Evolutionary conservation across 2,888 invertebrate genomes (phyloP), one percentile per base, ranked within the genome.

Genomic region (Eristalinus aeneus): DNA sequence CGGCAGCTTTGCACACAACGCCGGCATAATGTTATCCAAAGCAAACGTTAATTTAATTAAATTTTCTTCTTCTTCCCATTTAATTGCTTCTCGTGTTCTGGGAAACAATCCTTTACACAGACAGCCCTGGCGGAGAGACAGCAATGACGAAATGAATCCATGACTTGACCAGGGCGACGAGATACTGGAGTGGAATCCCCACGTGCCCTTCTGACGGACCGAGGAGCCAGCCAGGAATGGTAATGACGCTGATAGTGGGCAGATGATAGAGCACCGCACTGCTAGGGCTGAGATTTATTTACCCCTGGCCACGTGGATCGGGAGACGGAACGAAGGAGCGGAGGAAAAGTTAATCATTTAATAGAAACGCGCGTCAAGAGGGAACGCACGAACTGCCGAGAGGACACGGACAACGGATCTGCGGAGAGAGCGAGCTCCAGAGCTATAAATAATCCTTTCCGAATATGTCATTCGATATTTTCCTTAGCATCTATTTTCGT

Each of bases 11-110:
- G 16, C 20, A 12, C 39, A 77, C 27, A 58, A 46, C 56, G 10
- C 34, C 32, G 16, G 27, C 58, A 64, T 56, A 68, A 80, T 67
- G 34, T 61, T 58, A 79, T 46, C 79, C 75, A 23, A 27, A 53
- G 67, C 56, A 58, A 80, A 56, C 56, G 71, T 60, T 85, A 80
- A 85, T 85, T 80, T 85, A 85, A 79, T 80, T 85, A 80, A 85
- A 76, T 80, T 80, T 53, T 46, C 20, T 46, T 53, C n/a, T 32
- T 36, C 65, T 71, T 53, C 64, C 39, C 61, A 56, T 63, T 58
- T 76, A 79, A 79, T 84, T 79, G 83, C 71, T 79, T 74, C 74
- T 84, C 61, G 32, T 46, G 31, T 79, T 63, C 73, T 36, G 9
- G n/a, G 20, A 12, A n/a, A 61, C 73, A 83, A 77, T 76, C 82